Base-by-base conservation (phyloP, 2,888 invertebrate species). In the Heliconius ethilla region DNA sequence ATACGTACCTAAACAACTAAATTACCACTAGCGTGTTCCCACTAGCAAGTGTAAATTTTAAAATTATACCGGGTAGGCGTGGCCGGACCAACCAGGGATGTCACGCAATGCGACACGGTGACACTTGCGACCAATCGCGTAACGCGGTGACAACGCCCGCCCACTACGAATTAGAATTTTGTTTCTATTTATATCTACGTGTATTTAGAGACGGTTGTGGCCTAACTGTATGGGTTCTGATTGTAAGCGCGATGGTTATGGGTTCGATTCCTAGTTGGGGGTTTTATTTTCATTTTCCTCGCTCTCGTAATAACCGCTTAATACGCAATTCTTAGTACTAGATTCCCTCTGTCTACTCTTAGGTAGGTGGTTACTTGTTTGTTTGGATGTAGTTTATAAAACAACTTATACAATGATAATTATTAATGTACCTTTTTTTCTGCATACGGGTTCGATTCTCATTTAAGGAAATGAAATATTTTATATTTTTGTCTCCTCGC, bases 91-190 rank as follows among this genome's bases (percentile, higher is more conserved):
- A 92, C 92, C 83, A 86, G 85, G 86, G 89, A 85, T 92, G 92
- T 93, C 93, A 91, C 93, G 89, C 89, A 85, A 83, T 87, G 91
- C 86, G 90, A 91, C 92, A 91, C 88, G 87, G 92, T 94, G 94
- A 94, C 94, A 94, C 81, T 92, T 92, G 86, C 86, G 82, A 82
- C 94, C 94, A 94, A 94, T 94, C 75, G 86, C 83, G 63, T 77
- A 75, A 81, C 81, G 75, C 79, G 83, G 86, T 84, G 85, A 87
- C 86, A 89, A 75, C 81, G 81, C 82, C 89, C 91, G 91, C 92
- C 92, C 89, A 88, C 89, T 72, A 69, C 51, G 75, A 82, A 80
- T 79, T 79, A 79, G 77, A 79, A 81, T 76, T 33, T 51, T 76
- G 59, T 67, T 75, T 78, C 75, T 62, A 25, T 62, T 37, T 63